Conservation (phyloP, 2,888 invertebrate genomes). For the Lasioglossum leucozonium region DNA sequence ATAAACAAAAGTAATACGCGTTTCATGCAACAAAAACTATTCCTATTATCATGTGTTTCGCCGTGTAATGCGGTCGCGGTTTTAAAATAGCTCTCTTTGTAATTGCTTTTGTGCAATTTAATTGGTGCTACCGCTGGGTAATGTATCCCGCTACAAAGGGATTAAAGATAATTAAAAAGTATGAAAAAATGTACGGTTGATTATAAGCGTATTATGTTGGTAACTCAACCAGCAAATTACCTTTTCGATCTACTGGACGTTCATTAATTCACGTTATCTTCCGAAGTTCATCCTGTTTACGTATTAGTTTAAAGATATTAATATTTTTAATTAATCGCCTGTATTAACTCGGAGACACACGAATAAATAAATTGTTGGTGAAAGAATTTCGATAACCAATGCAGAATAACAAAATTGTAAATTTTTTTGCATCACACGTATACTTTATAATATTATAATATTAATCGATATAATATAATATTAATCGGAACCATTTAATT, state of each 20-base stretch:
- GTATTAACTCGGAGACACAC: neutral
- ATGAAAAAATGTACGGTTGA: conserved; percentile 17
- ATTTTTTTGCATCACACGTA: neutral
- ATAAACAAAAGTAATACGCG: neutral
- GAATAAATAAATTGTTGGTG: neutral
- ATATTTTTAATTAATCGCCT: neutral
- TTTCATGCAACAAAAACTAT: neutral
- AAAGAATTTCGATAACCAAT: neutral
- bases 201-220: neutral
- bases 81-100: conserved; percentile 38
- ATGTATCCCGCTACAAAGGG: conserved; percentile 30
- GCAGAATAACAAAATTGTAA: neutral
- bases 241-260: neutral
- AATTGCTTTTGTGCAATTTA: conserved; percentile 44
- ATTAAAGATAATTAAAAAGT: conserved; percentile 40
- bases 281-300: neutral
- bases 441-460: neutral
- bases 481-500: no score
- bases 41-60: conserved; percentile 31
- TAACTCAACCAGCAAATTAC: neutral
- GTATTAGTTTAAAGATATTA: neutral
- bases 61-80: conserved; percentile 14
- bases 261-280: neutral
- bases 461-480: neutral
- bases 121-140: conserved; percentile 21